These are phyloP conservation scores for Parelbella ahira DNA, from an alignment of 2,888 invertebrate genomes.

Conservation along the genomic window DNA sequence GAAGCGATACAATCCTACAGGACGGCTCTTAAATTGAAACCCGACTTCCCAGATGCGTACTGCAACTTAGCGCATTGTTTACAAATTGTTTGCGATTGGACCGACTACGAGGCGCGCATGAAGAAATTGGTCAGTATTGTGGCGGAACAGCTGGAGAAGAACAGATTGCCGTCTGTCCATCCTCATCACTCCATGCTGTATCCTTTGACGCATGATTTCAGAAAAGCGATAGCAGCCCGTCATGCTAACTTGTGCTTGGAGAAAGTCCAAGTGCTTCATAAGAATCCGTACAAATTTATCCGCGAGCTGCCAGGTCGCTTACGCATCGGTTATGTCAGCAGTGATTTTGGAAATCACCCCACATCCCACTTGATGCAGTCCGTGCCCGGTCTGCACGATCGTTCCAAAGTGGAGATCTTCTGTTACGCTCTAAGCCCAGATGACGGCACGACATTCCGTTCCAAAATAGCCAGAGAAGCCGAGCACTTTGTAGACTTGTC, in stretches of 20 bases:
- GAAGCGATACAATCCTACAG: conserved; percentile 99
- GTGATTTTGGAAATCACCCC: conserved; percentile 99
- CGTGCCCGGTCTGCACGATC: conserved; percentile 96
- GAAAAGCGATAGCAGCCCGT: conserved; percentile 97
- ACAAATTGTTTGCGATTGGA: conserved; percentile 99
- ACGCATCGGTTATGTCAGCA: conserved; percentile 97
- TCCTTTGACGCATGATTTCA: conserved; percentile 96
- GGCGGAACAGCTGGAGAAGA: conserved; percentile 98
- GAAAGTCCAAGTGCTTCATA: conserved; percentile 97
- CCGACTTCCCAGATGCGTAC: conserved; percentile 99
- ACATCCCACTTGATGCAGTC: conserved; percentile 99
- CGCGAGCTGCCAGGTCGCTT: conserved; percentile 86
- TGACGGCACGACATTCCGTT: conserved; percentile 98
- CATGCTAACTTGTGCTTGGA: conserved; percentile 99
- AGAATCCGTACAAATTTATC: conserved; percentile 90
- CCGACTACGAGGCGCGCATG: conserved; percentile 98
- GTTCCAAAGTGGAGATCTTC: conserved; percentile 92
- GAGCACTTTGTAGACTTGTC: conserved; percentile 99
- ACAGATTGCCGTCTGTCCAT: conserved; percentile 98
- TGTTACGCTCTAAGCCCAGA: conserved; percentile 97
- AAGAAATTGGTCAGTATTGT: conserved; percentile 97
- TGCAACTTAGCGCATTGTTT: conserved; percentile 99
- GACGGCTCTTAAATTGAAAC: conserved; percentile 97
- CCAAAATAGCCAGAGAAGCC: conserved; percentile 96
- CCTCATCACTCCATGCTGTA: conserved; percentile 99